Percentiles rank a stretch among this genome's conserved stretches.
Conservation (phyloP, 2,797 vertebrate species). For the Chelon auratus region DNA sequence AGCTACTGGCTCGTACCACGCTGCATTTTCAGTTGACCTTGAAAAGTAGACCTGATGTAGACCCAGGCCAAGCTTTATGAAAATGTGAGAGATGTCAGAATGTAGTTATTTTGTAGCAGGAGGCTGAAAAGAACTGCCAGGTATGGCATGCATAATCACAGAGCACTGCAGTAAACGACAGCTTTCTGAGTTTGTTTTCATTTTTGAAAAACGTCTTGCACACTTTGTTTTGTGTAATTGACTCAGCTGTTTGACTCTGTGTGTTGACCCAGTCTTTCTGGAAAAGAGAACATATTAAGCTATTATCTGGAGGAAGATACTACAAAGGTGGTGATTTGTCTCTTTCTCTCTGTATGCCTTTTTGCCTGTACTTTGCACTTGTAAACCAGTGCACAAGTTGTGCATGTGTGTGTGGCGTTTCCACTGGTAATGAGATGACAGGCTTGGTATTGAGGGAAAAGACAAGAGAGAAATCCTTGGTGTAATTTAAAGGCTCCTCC, state of each 20-base stretch:
- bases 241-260: background rate
- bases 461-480: constrained; percentile 26
- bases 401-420: constrained; percentile 5
- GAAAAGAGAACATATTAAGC: no score
- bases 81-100: background rate
- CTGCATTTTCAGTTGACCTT: background rate
- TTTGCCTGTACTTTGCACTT: background rate
- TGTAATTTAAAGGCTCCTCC: constrained; percentile 48
- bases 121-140: constrained; percentile 22
- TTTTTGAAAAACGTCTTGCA: background rate
- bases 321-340: background rate
- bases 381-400: background rate
- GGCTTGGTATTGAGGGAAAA: constrained; percentile 5
- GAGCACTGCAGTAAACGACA: constrained; percentile 26
- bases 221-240: no score
- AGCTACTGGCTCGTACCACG: no score
- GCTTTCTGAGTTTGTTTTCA: constrained; percentile 8
- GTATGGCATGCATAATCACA: constrained; percentile 59
- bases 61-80: background rate
- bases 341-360: background rate
- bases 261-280: background rate
- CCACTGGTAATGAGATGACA: constrained; percentile 43
- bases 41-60: background rate
- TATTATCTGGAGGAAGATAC: constrained; percentile 1
- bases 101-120: constrained; percentile 15